Evolutionary conservation across 2,113 vertebrate genomes (phyloP).

Genomic region (Mystacornis crossleyi): DNA sequence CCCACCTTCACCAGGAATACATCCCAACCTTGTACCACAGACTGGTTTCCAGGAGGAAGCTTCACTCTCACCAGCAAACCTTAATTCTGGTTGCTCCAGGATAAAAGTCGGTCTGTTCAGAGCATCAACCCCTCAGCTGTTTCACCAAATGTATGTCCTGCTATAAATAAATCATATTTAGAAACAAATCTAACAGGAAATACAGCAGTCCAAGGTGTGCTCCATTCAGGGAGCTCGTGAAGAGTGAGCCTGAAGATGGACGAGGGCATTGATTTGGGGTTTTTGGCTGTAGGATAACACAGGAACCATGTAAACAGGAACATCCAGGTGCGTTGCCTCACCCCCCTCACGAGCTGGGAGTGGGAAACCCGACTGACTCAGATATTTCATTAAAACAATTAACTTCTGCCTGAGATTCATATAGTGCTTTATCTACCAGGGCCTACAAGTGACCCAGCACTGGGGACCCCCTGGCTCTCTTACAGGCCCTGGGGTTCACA

Average conservation of each 20-base stretch:
- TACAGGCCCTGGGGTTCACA: background rate
- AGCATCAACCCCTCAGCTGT: background rate
- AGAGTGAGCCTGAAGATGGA: background rate
- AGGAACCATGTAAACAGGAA: conserved; percentile 15
- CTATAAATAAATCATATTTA: background rate
- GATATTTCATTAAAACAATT: background rate
- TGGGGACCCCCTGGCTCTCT: background rate
- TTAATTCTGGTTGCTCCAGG: background rate
- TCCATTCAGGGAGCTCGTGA: background rate
- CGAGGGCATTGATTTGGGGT: background rate
- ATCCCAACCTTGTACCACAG: conserved; percentile 46
- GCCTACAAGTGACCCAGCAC: background rate
- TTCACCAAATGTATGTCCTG: background rate
- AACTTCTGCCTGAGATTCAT: conserved; percentile 46
- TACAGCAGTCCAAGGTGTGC: background rate
- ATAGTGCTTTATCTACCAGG: conserved; percentile 35
- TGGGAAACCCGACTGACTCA: background rate
- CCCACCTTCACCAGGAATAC: background rate
- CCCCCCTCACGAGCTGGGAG: background rate
- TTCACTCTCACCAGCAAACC: background rate
- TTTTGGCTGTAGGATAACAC: background rate
- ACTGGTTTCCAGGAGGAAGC: background rate
- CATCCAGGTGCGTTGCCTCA: background rate
- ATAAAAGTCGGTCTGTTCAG: background rate
- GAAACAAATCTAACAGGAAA: background rate